Percentiles rank a stretch among this genome's conserved stretches.
phyloP scores from a whole-genome alignment of 2,797 vertebrate genomes.

The Smutsia gigantea region DNA sequence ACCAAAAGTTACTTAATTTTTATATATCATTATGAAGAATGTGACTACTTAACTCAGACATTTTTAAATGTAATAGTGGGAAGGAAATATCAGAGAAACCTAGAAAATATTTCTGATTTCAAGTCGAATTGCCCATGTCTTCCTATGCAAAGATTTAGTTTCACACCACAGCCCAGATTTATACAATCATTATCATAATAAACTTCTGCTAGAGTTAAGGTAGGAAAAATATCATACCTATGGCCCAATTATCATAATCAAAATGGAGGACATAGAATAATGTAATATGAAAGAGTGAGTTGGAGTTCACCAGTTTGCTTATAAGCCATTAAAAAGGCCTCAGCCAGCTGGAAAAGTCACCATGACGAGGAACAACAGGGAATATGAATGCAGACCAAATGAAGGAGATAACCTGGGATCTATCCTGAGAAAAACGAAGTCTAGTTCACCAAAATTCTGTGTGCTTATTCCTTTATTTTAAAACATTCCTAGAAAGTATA shows the following conservation, averaged over 20 bases:
- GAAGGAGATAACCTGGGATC: background rate
- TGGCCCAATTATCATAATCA: background rate
- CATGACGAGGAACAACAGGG: background rate
- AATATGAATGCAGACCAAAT: background rate
- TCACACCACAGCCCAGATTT: background rate
- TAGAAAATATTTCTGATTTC: background rate
- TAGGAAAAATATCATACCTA: background rate
- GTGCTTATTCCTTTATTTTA: background rate
- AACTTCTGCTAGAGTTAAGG: background rate
- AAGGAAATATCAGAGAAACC: background rate
- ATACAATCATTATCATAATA: background rate
- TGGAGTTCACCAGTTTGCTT: background rate
- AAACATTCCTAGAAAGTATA: background rate
- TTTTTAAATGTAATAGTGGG: background rate
- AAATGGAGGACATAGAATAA: background rate
- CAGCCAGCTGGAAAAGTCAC: background rate
- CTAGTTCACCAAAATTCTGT: background rate
- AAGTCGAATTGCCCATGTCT: background rate
- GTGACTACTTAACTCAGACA: background rate
- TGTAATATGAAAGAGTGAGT: background rate
- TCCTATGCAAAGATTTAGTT: background rate
- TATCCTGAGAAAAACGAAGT: background rate
- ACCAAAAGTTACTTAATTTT: background rate
- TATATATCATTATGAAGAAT: background rate
- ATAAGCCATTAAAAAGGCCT: background rate